A percentile compares a stretch with the other conserved stretches of the same genome.
phyloP scores from a whole-genome alignment of 1,140 invertebrate species.

The Hycleus phaleratus region DNA sequence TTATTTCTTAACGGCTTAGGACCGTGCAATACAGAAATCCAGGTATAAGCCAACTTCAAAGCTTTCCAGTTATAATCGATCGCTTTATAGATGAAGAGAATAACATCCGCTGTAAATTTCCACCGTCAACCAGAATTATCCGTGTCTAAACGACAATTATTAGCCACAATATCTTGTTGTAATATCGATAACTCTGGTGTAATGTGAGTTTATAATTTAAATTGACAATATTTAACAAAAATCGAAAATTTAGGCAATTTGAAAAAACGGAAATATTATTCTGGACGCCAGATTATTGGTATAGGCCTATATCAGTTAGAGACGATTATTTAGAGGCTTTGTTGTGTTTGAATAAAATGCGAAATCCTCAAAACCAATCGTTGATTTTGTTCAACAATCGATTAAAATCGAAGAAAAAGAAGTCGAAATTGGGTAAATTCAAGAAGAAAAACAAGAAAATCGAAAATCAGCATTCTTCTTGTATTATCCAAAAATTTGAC shows the following conservation, averaged over 20 bases:
- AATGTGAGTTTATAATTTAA: background rate
- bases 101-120: conserved; percentile 37
- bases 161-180: conserved; percentile 39
- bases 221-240: too few relatives aligned
- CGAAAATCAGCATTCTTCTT: too few relatives aligned
- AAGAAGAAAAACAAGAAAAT: conserved; percentile 11
- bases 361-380: background rate
- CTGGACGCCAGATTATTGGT: conserved; percentile 52
- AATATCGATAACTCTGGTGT: conserved; percentile 15
- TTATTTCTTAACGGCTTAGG: conserved; percentile 46
- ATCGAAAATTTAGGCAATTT: too few relatives aligned
- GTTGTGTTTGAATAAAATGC: conserved; percentile 37
- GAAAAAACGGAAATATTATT: conserved; percentile 37
- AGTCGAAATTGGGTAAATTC: background rate
- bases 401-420: conserved; percentile 8
- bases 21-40: conserved; percentile 41
- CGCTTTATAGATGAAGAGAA: too few relatives aligned
- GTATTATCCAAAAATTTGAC: too few relatives aligned
- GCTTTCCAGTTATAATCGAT: conserved; percentile 25
- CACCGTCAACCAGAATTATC: conserved; percentile 35
- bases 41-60: conserved; percentile 41
- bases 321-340: conserved; percentile 43
- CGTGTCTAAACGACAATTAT: conserved; percentile 41
- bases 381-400: background rate
- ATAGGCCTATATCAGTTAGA: conserved; percentile 42